Base-by-base conservation (phyloP, 35 echinoderm and acorn worm species). In the Anneissia japonica region DNA sequence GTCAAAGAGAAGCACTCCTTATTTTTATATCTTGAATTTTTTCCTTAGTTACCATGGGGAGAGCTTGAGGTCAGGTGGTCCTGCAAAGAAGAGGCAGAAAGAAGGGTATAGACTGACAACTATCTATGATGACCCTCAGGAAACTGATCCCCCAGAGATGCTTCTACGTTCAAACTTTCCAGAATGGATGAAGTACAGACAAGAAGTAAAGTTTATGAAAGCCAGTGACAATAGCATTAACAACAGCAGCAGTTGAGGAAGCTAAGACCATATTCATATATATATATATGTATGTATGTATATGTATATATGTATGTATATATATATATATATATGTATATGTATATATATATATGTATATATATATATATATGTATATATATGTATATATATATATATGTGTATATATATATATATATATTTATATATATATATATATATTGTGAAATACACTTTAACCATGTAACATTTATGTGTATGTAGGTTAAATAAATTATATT, bases 31-130 rank as follows among this genome's bases (percentile, higher is more conserved):
- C n/a, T n/a, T n/a, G n/a, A n/a, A 21, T 86, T 77, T 73, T 37
- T 77, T 81, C 30, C 38, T 34, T 74, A 97, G 94, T 26, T 97
- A 93, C 77, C 74, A 93, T 77, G 94, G 94, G 37, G 91, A 97
- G 30, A 93, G 93, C 36, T 72, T 97, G 28, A 35, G 34, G 29
- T 73, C 77, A 32, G 38, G 12, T 4, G 6, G 45, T 37, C 31
- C 82, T 29, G 35, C 55, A 89, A 51, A 83, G 86, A 88, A 82
- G 36, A 82, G 83, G 45, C 46, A 79, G 87, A 35, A 86, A 81
- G 81, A 86, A 64, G 36, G 74, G 84, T 34, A n/a, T 30, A 90
- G 90, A 2, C 93, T 97, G 10, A 85, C 94, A 39, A 93, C 94
- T 19, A 39, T 93, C 46, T 97, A 97, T 77, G 94, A 97, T 74